These are phyloP conservation scores for Dynastes hyllus DNA, from an alignment of 2,888 invertebrate species.

Conservation along the genomic window DNA sequence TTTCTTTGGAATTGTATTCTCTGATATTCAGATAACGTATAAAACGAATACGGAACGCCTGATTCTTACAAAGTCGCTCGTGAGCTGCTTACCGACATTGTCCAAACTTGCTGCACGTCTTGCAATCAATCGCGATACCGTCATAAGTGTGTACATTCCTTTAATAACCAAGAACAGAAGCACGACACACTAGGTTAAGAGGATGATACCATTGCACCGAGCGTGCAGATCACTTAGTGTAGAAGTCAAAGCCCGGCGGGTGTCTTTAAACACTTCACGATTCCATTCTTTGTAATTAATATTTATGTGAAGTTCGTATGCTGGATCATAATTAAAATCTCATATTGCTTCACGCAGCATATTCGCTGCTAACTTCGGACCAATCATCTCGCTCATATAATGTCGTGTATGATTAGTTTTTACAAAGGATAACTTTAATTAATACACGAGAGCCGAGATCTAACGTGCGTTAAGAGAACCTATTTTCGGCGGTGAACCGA, in stretches of 20 bases:
- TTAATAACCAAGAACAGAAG: constrained; percentile 31
- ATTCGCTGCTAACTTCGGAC: constrained; percentile 41
- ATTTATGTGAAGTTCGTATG: constrained; percentile 57
- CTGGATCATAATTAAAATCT: constrained; percentile 60
- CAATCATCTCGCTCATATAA: constrained; percentile 33
- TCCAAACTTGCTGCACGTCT: too few relatives aligned
- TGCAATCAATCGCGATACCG: too few relatives aligned
- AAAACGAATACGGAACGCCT: too few relatives aligned
- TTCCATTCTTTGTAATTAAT: constrained; percentile 59
- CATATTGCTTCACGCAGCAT: constrained; percentile 59
- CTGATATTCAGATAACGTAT: too few relatives aligned
- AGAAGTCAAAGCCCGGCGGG: constrained; percentile 53
- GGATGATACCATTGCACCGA: constrained; percentile 4
- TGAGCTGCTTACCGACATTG: too few relatives aligned
- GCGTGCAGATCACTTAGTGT: constrained; percentile 34
- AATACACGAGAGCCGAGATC: constrained; percentile 19
- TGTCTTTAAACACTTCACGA: constrained; percentile 59
- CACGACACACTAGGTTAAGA: constrained; percentile 26
- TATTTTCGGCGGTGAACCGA: constrained; percentile 27
- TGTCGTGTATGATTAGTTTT: constrained; percentile 48
- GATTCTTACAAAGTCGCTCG: too few relatives aligned
- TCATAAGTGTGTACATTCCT: too few relatives aligned
- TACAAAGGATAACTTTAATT: constrained; percentile 49
- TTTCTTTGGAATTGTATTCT: too few relatives aligned
- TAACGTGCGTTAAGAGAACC: constrained; percentile 15